These are phyloP conservation scores for Myotis brandtii DNA, from an alignment of 2,113 vertebrate species.

Conservation along the genomic window DNA sequence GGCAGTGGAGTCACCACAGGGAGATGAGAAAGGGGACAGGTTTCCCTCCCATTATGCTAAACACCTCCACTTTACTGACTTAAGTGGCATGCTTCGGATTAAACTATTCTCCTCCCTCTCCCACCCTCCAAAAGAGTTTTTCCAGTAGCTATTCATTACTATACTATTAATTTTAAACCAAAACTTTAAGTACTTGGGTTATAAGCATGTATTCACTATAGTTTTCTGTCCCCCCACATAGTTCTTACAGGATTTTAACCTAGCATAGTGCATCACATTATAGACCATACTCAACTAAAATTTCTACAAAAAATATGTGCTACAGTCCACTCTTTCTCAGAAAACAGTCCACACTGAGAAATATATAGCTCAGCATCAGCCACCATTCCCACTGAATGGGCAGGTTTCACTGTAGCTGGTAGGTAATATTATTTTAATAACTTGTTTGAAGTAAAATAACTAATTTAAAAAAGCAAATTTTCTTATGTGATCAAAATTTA, in stretches of 20 bases:
- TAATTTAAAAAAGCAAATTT: conserved; percentile 12
- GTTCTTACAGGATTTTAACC: not conserved
- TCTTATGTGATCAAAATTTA: conserved; percentile 48
- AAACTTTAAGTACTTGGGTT: not conserved
- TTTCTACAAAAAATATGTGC: not conserved
- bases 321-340: not conserved
- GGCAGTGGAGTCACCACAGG: not conserved
- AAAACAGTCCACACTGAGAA: not conserved
- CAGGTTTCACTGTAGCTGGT: not conserved
- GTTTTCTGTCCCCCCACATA: not conserved
- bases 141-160: not conserved
- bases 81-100: not conserved
- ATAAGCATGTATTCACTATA: not conserved
- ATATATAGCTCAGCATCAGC: no score
- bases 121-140: not conserved
- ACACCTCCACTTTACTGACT: not conserved
- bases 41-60: not conserved
- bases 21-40: not conserved
- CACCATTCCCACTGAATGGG: not conserved
- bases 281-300: not conserved
- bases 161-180: not conserved
- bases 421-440: not conserved
- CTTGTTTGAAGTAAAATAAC: conserved; percentile 19
- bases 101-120: not conserved
- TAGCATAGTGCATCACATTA: not conserved